These are phyloP conservation scores for Agriopis marginaria DNA, from an alignment of 2,888 invertebrate genomes.

Conservation along the genomic window DNA sequence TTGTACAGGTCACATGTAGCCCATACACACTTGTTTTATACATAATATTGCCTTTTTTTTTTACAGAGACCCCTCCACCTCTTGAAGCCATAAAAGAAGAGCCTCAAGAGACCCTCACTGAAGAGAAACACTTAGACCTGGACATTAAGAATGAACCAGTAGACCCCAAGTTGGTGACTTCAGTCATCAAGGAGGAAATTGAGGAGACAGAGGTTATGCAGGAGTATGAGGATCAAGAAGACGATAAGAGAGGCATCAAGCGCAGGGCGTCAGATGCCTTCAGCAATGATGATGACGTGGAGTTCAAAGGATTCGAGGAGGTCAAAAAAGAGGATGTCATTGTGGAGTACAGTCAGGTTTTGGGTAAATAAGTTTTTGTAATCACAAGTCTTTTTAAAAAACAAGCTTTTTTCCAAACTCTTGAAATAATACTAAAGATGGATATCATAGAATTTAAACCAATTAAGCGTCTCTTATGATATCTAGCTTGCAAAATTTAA, in stretches of 20 bases:
- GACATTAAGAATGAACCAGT: slow-evolving; percentile 28
- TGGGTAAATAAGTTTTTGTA: slow-evolving; percentile 61
- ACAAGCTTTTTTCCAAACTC: too few relatives aligned
- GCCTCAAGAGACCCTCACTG: slow-evolving; percentile 8
- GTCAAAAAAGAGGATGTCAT: slow-evolving; percentile 57
- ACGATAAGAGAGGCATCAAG: slow-evolving; percentile 64
- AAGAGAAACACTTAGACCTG: slow-evolving; percentile 16
- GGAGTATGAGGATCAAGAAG: slow-evolving; percentile 36
- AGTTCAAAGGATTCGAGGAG: slow-evolving; percentile 74
- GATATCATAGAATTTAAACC: too few relatives aligned
- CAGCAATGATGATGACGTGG: slow-evolving; percentile 62
- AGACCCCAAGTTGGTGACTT: slow-evolving; percentile 14
- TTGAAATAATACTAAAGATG: too few relatives aligned
- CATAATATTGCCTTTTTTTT: not conserved
- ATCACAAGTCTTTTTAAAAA: not conserved
- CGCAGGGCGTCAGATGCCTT: slow-evolving; percentile 75
- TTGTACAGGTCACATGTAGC: not conserved
- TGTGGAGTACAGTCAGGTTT: slow-evolving; percentile 60
- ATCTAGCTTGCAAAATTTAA: too few relatives aligned
- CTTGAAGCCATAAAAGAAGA: slow-evolving; percentile 23
- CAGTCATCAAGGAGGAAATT: slow-evolving; percentile 26
- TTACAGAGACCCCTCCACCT: slow-evolving; percentile 21
- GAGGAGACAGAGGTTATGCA: slow-evolving; percentile 30
- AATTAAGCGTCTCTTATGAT: too few relatives aligned
- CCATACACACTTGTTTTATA: not conserved